Base-by-base conservation (phyloP, 1,140 invertebrate species). In the Scaptodrosophila lebanonensis region DNA sequence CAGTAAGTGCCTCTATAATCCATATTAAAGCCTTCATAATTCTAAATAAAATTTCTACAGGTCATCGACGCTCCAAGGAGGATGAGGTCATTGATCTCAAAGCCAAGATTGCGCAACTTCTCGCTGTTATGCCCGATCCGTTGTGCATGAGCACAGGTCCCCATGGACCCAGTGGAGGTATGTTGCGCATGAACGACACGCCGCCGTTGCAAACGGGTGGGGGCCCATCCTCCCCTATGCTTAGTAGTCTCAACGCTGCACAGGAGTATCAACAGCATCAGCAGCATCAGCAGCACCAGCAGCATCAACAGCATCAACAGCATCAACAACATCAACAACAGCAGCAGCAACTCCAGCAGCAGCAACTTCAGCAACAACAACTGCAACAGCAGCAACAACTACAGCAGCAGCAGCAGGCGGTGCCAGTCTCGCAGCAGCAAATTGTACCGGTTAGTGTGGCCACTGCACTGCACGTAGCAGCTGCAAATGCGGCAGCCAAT, bases 21-120 rank as follows among this genome's bases (percentile, higher is more conserved):
- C 4, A 5, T 12, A 11, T 8, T 16, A 3, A 39, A 8, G 13
- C n/a, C n/a, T 29, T n/a, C 2, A 20, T 8, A 33, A 12, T 17
- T n/a, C n/a, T 12, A 29, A 15, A 36, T 2, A 8, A 25, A 7
- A 13, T 70, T 61, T 56, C 51, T 89, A 12, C 83, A 97, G 95
- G 88, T 88, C 75, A 93, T 68, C 92, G 95, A 75, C 90, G 91
- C 61, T 89, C 91, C 62, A 94, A 95, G 88, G 96, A 98, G 62
- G 94, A 94, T 86, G 95, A 98, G 88, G 94, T 97, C 62, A 93
- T 94, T 72, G 93, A 96, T 77, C 90, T 98, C 67, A 97, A 97
- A 88, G 91, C 92, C 45, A 95, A 95, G 88, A 93, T 95, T 71
- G 95, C 95, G 40, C 96, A 98, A 88, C 93, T 97, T 71, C 89